Percentiles rank a stretch among this genome's conserved stretches.
Evolutionary conservation across 2,888 invertebrate genomes (phyloP).

Genomic region (Gastrophysa polygoni): DNA sequence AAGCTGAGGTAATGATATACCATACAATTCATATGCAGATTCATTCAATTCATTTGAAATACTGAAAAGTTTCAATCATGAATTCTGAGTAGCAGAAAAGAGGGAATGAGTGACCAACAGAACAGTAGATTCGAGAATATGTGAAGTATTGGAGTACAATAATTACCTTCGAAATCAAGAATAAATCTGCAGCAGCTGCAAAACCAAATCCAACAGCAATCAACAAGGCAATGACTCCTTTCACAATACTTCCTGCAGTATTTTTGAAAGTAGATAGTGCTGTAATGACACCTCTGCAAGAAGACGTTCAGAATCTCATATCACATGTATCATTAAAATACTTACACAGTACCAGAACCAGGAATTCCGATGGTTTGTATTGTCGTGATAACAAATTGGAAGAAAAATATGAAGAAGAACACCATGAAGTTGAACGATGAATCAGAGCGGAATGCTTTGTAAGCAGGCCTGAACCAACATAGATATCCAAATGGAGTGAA

Average conservation of each 20-base stretch:
- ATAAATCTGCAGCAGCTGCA: conserved; percentile 77
- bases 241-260: conserved; percentile 64
- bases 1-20: too few relatives aligned
- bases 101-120: too few relatives aligned
- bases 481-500: conserved; percentile 97
- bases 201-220: conserved; percentile 80
- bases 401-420: conserved; percentile 98
- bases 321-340: conserved; percentile 33
- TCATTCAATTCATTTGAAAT: too few relatives aligned
- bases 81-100: too few relatives aligned
- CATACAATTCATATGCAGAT: too few relatives aligned
- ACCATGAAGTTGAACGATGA: conserved; percentile 99
- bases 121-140: too few relatives aligned
- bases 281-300: conserved; percentile 74
- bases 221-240: conserved; percentile 78
- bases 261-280: conserved; percentile 71
- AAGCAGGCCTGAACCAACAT: conserved; percentile 99
- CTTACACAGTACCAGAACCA: conserved; percentile 86
- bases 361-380: conserved; percentile 89
- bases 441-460: conserved; percentile 98
- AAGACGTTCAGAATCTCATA: not conserved
- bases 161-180: conserved; percentile 88
- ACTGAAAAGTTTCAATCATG: too few relatives aligned
- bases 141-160: too few relatives aligned
- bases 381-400: conserved; percentile 88